Evolutionary conservation across 2,888 invertebrate species (phyloP).

Genomic region (Melikaiella ostensackeni): DNA sequence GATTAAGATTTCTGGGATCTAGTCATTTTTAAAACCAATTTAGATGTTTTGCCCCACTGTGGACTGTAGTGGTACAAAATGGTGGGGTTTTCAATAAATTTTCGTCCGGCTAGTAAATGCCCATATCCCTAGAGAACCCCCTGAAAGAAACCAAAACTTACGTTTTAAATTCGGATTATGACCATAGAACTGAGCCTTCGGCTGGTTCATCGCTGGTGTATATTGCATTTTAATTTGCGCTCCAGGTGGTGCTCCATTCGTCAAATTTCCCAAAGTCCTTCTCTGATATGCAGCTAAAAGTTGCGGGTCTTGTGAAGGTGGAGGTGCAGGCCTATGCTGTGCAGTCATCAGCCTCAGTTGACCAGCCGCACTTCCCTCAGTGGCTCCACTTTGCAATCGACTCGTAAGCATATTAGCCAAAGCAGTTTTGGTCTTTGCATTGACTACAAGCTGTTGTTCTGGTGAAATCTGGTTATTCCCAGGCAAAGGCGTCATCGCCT

Average conservation of each 20-base stretch:
- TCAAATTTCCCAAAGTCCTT: slow-evolving; percentile 79
- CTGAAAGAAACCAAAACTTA: slow-evolving; percentile 65
- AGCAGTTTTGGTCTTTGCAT: slow-evolving; percentile 95
- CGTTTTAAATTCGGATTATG: slow-evolving; percentile 94
- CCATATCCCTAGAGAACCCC: neutral
- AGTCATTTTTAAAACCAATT: too few species aligned
- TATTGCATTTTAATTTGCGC: slow-evolving; percentile 74
- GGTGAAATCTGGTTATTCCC: slow-evolving; percentile 72
- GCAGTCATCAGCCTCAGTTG: slow-evolving; percentile 88
- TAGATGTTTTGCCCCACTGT: too few species aligned
- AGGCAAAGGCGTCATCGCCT: slow-evolving; percentile 64
- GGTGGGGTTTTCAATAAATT: neutral
- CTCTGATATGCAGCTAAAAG: slow-evolving; percentile 75
- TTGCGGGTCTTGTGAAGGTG: slow-evolving; percentile 77
- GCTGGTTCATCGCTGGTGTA: slow-evolving; percentile 73
- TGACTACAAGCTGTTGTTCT: slow-evolving; percentile 83
- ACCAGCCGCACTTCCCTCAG: slow-evolving; percentile 78
- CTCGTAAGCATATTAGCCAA: slow-evolving; percentile 96
- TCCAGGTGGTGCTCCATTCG: slow-evolving; percentile 77
- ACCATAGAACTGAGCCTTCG: slow-evolving; percentile 91
- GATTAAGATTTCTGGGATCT: too few species aligned
- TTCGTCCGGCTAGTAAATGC: neutral
- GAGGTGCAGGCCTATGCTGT: slow-evolving; percentile 84
- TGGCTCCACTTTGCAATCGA: slow-evolving; percentile 81
- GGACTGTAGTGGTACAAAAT: too few species aligned